Base-by-base conservation (phyloP, 2,113 vertebrate species). In the Odontophorus gujanensis region DNA sequence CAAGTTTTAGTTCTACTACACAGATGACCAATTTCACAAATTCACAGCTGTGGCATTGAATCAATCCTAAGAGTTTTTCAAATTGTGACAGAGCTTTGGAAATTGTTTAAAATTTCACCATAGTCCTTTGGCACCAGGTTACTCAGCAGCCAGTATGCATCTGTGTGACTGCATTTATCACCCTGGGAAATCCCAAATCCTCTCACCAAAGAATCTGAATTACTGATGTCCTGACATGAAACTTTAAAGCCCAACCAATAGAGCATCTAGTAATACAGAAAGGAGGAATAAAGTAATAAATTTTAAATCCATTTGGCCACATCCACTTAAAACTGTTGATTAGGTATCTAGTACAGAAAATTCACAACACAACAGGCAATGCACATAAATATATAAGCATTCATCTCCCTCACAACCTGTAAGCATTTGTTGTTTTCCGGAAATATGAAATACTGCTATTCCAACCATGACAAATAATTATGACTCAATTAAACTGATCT, bases 161-260 rank as follows among this genome's bases (percentile, higher is more conserved):
- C n/a, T 34, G 13, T 25, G 30, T 30, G 38, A 59, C 55, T 50
- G 25, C 13, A 53, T 0, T 25, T 26, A 38, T 16, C 63, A 17
- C 40, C 38, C 42, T 13, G 36, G 47, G 22, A 79, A 79, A 51
- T 43, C 28, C 38, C 43, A 65, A 40, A 30, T 79, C 16, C 48
- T 66, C 65, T 15, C 19, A 40, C 36, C 17, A 24, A 65, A 51
- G 76, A 53, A 45, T 45, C 48, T n/a, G 14, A 80, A 77, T 71
- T 78, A 77, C 1, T 55, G 13, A n/a, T 28, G 14, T 55, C 7
- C 8, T 36, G 13, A 55, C 38, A 74, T 0, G 1, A 71, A 84
- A 83, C 6, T 9, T 9, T 73, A 58, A 76, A 81, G 32, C 17
- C 21, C 42, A 59, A 11, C 28, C 74, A 61, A 55, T 0, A 62